Evolutionary conservation across 2,888 invertebrate genomes (phyloP).

Genomic region (Diarsia mendica): DNA sequence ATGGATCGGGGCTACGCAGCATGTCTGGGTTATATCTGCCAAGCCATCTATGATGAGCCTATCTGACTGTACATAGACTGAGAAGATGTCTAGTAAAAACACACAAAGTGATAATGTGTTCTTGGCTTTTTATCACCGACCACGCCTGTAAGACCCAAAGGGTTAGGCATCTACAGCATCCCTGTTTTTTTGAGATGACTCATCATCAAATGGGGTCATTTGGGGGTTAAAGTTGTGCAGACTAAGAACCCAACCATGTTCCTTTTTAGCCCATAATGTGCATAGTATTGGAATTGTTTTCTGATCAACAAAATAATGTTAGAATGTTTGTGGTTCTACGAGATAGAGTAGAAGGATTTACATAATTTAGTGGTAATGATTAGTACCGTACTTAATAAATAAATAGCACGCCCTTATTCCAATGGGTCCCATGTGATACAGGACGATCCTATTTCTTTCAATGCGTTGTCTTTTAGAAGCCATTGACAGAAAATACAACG

Average conservation of each 20-base stretch:
- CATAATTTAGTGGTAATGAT: too few relatives aligned
- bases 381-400: too few relatives aligned
- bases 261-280: too few relatives aligned
- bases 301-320: neutral
- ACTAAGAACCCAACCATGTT: too few relatives aligned
- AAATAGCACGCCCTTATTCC: neutral
- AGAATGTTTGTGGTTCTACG: neutral
- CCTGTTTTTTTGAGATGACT: too few relatives aligned
- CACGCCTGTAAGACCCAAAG: neutral
- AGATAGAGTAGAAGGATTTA: too few relatives aligned
- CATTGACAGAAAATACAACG: neutral
- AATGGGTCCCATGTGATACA: neutral
- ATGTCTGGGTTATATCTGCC: slow-evolving; percentile 44
- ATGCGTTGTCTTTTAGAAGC: neutral
- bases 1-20: slow-evolving; percentile 50
- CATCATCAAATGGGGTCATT: too few relatives aligned
- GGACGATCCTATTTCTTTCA: neutral
- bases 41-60: slow-evolving; percentile 24
- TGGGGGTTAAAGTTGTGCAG: too few relatives aligned
- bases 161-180: neutral
- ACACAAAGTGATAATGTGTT: neutral
- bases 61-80: slow-evolving; percentile 9
- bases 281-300: neutral
- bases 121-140: neutral
- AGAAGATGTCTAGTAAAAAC: neutral